Evolutionary conservation across 2,888 invertebrate species (phyloP).

Genomic region (Yponomeuta plumbellus): DNA sequence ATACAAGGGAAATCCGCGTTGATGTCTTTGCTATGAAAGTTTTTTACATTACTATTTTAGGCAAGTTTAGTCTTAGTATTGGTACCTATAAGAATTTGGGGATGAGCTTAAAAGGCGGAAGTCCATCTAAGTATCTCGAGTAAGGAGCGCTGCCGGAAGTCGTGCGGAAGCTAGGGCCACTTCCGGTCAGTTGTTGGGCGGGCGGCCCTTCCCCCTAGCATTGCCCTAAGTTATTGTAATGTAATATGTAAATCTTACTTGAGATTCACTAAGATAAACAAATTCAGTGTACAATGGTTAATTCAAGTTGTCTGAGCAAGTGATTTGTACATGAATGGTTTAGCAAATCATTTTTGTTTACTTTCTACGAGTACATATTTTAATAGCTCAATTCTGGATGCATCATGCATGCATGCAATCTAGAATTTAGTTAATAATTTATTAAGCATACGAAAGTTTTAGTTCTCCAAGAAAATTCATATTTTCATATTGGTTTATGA

Average conservation of each 20-base stretch:
- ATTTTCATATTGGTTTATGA: no score
- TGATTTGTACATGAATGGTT: no score
- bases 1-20: neutral
- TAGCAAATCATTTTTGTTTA: no score
- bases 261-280: slow-evolving; percentile 1
- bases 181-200: slow-evolving; percentile 42
- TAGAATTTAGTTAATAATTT: no score
- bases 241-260: slow-evolving; percentile 32
- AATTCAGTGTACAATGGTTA: no score
- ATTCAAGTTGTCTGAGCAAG: no score
- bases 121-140: slow-evolving; percentile 56
- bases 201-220: slow-evolving; percentile 50
- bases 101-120: slow-evolving; percentile 62
- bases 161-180: slow-evolving; percentile 53
- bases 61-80: neutral
- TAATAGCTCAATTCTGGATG: no score
- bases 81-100: neutral
- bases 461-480: no score
- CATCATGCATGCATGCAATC: no score
- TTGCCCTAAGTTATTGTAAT: slow-evolving; percentile 11
- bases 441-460: no score
- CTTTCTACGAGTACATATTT: no score
- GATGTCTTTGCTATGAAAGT: neutral
- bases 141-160: slow-evolving; percentile 32
- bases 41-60: neutral